phyloP scores from a whole-genome alignment of 1,140 invertebrate genomes.

The Bradysia coprophila region DNA sequence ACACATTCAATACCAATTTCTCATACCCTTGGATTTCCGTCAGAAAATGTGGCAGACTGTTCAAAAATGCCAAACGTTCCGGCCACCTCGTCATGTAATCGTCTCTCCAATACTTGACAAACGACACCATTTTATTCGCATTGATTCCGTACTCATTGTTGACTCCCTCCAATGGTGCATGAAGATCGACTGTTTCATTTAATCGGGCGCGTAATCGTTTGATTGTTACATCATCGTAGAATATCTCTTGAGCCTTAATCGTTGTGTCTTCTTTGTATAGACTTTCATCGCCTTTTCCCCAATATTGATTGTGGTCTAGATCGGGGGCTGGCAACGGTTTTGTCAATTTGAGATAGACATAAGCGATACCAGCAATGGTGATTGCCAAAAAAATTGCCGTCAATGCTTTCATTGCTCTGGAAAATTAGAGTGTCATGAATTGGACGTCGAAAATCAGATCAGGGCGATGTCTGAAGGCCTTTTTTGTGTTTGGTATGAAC shows the following conservation, averaged over 20 bases:
- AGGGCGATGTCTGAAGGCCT: too few relatives aligned
- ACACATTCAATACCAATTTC: not conserved
- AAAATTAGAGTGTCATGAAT: too few relatives aligned
- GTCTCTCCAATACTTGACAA: constrained; percentile 50
- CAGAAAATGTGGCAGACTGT: constrained; percentile 54
- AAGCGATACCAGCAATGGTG: too few relatives aligned
- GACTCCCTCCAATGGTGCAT: constrained; percentile 39
- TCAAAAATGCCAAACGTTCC: constrained; percentile 45
- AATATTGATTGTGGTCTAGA: constrained; percentile 15
- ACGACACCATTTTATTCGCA: constrained; percentile 37
- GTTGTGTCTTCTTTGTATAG: constrained; percentile 12
- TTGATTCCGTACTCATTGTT: constrained; percentile 65
- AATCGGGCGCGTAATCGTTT: constrained; percentile 9
- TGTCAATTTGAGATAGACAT: not conserved
- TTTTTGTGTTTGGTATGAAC: too few relatives aligned
- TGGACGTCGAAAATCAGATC: too few relatives aligned
- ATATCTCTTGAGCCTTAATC: constrained; percentile 11
- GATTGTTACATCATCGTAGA: constrained; percentile 11
- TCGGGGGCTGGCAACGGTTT: constrained; percentile 14
- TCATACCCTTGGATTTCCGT: constrained; percentile 43
- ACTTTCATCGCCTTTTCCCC: constrained; percentile 15
- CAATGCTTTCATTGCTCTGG: too few relatives aligned
- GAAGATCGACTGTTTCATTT: constrained; percentile 9
- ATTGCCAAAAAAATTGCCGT: too few relatives aligned
- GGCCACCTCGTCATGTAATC: constrained; percentile 51